These are phyloP conservation scores for Haliclystus octoradiatus DNA, from an alignment of 30 jellyfish, hydroid and myxozoan species.

Conservation along the genomic window DNA sequence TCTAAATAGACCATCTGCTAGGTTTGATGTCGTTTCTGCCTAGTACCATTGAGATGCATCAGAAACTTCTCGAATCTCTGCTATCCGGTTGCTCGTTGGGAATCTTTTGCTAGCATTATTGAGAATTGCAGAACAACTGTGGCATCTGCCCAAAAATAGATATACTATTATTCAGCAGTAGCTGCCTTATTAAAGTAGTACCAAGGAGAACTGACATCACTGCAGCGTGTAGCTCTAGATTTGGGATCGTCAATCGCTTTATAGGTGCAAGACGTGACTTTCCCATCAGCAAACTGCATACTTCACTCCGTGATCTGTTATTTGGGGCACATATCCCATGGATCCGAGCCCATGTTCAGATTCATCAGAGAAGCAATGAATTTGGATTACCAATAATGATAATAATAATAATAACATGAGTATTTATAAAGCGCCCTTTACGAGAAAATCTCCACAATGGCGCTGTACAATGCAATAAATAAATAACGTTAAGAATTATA, in stretches of 20 bases:
- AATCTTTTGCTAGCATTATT: slow-evolving; percentile 7
- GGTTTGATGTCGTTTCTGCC: slow-evolving; percentile 14
- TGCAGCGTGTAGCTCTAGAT: slow-evolving; percentile 37
- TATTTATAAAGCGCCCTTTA: too few species aligned
- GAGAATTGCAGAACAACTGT: slow-evolving; percentile 23
- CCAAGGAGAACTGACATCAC: slow-evolving; percentile 11
- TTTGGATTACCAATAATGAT: too few species aligned
- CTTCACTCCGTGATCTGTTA: slow-evolving; percentile 3
- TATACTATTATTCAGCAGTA: slow-evolving; percentile 1
- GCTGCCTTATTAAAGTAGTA: slow-evolving; percentile 12
- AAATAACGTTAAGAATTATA: too few species aligned
- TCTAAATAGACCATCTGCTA: slow-evolving; percentile 50
- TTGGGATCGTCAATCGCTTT: slow-evolving; percentile 30
- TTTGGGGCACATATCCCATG: slow-evolving; percentile 9
- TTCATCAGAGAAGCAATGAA: slow-evolving; percentile 46
- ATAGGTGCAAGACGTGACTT: slow-evolving; percentile 37
- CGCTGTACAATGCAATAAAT: too few species aligned
- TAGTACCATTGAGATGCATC: slow-evolving; percentile 41
- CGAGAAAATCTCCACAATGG: too few species aligned
- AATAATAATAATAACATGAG: too few species aligned
- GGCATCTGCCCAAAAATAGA: slow-evolving; percentile 62
- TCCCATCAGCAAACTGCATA: slow-evolving; percentile 32
- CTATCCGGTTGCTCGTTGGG: slow-evolving; percentile 24
- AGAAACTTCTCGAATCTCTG: slow-evolving; percentile 34
- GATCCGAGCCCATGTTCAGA: slow-evolving; percentile 18